Conservation (phyloP, 2,113 vertebrate genomes). For the Microtus ochrogaster region DNA sequence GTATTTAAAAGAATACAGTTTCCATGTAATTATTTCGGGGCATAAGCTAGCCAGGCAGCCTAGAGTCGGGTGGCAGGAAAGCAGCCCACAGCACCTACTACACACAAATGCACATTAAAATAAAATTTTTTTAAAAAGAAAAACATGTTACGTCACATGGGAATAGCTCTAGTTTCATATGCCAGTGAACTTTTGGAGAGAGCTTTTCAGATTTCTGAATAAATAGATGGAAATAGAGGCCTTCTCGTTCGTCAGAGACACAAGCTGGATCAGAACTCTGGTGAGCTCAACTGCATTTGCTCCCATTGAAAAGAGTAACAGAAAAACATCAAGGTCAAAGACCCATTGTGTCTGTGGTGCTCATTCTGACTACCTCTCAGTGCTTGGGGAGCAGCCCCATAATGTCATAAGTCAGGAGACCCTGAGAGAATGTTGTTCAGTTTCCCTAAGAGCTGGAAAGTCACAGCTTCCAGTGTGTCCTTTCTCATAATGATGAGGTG, state of each 20-base stretch:
- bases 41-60: too few relatives aligned
- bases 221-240: slow-evolving; percentile 4
- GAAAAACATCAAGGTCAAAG: slow-evolving; percentile 49
- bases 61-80: too few relatives aligned
- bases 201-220: slow-evolving; percentile 13
- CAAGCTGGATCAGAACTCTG: background rate
- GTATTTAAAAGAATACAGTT: too few relatives aligned
- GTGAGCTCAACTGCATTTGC: slow-evolving; percentile 14
- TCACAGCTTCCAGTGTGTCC: too few relatives aligned
- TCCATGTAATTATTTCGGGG: too few relatives aligned
- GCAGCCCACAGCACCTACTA: too few relatives aligned
- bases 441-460: too few relatives aligned
- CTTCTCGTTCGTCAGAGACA: background rate
- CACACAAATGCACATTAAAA: too few relatives aligned
- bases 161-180: slow-evolving; percentile 33
- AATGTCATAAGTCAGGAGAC: slow-evolving; percentile 27
- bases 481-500: too few relatives aligned
- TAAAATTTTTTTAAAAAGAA: background rate
- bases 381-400: background rate
- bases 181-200: background rate
- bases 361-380: slow-evolving; percentile 49
- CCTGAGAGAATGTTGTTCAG: too few relatives aligned
- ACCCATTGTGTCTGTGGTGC: slow-evolving; percentile 11
- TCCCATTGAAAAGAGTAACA: slow-evolving; percentile 5
- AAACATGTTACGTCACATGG: background rate